Base-by-base conservation (phyloP, 2,113 vertebrate genomes). In the Echinops telfairi region DNA sequence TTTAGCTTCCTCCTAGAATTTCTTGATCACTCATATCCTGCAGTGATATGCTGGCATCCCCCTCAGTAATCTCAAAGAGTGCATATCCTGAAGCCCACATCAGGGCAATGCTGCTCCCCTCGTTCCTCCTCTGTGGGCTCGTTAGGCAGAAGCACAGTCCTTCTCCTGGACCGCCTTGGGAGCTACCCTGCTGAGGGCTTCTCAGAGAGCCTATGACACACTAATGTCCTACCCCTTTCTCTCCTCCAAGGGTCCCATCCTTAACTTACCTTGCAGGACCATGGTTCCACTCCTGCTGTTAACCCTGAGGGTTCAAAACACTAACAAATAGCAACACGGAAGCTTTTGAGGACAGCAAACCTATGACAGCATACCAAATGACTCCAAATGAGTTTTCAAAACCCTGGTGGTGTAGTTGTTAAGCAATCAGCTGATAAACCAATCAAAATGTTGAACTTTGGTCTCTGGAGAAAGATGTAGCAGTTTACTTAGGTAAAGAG, bases 291-390 rank as follows among this genome's bases (percentile, higher is more conserved):
- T 40, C 73, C 81, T 77, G 73, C 70, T 66, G 23, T 38, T 66
- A 89, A 89, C 57, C 66, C 80, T 36, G 81, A 66, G 47, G 76
- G 60, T 57, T 83, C 86, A 79, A 80, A 83, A 70, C 36, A 86
- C 47, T 86, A 29, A 89, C 66, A 95, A 29, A 66, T 57, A 66
- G 33, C 60, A 83, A 89, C 84, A 91, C 94, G 66, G 86, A 86
- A 91, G 64, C 14, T 92, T 80, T 86, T 85, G 81, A 58, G 58
- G 78, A 25, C 75, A 77, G 75, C 38, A 43, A 77, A 8, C 40
- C 40, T 77, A 16, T 77, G 15, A 47, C 40, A 77, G n/a, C 31
- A 70, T 17, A n/a, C 15, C 68, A 71, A 16, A 17, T 71, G 29
- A 31, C 66, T 15, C 3, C 11, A 33, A n/a, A 6, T 33, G 70